Base-by-base conservation (phyloP, 1,140 invertebrate genomes). In the Panagrolaimus sp. region DNA sequence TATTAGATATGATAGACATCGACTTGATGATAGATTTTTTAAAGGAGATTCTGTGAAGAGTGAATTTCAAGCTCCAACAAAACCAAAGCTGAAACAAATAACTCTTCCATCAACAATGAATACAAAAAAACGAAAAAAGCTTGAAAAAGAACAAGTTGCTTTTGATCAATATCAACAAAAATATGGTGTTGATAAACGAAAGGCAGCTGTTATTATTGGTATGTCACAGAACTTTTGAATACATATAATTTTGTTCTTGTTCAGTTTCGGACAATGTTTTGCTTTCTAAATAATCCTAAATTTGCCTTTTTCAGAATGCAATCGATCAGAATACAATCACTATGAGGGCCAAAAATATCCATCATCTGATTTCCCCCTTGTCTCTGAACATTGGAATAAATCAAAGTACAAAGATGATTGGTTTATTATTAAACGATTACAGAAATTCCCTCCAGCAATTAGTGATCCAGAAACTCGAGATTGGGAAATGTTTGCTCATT, bases 341-440 rank as follows among this genome's bases (percentile, higher is more conserved):
- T 65, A 65, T 26, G 64, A 65, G 14, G 64, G 64, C 6, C 64
- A 65, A 26, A 44, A 32, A 44, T 65, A 65, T 17, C 64, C 64
- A 7, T 45, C 21, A 24, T n/a, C 52, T 12, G 45, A 65, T 44
- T 32, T 65, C 17, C 64, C 64, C 0, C 9, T 65, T 14, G 64
- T 65, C 7, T 65, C 64, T 10, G 32, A 65, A 26, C 43, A 45
- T 17, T 65, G 64, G 64, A n/a, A 65, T 26, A 65, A 65, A 24
- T 15, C 6, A 6, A 65, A 65, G n/a, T 65, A 65, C 15, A 45
- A 17, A 45, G 45, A 26, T 0, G 64, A 65, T 43, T 65, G 26
- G n/a, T 65, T 65, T 45, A n/a, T 65, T 24, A 28, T 65, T 14
- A 65, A 44, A 44, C n/a, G 64, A 46, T 32, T 26, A 32, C 45